phyloP scores from a whole-genome alignment of 2,113 vertebrate species.

The Callopanchax toddi region DNA sequence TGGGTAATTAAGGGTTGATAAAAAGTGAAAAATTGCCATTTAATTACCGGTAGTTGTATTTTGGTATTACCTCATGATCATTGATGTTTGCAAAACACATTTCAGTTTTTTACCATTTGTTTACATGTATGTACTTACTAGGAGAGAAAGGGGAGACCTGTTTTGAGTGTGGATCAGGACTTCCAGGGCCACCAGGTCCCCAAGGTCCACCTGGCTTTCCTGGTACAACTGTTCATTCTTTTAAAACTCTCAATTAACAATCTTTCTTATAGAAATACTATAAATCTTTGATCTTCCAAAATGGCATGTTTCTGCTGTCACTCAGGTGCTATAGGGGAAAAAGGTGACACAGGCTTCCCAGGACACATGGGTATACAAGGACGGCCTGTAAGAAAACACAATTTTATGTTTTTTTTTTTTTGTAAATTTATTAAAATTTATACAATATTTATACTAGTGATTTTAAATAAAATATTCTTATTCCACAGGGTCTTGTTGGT shows the following conservation, averaged over 20 bases:
- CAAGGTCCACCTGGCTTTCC: constrained; percentile 54
- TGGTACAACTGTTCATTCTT: constrained; percentile 47
- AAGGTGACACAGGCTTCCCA: constrained; percentile 61
- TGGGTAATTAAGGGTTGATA: constrained; percentile 17
- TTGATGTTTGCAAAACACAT: not conserved
- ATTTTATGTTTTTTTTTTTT: not conserved
- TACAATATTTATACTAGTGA: not conserved
- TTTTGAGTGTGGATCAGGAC: constrained; percentile 41
- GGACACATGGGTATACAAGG: constrained; percentile 78
- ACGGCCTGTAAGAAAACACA: constrained; percentile 63
- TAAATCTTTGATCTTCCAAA: not conserved
- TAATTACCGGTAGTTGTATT: not conserved
- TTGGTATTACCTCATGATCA: not conserved
- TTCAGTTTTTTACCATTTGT: not conserved
- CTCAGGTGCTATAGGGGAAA: constrained; percentile 56
- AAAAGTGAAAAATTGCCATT: not conserved
- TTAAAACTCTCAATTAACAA: not conserved
- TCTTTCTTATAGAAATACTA: not conserved
- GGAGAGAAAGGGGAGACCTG: constrained; percentile 66
- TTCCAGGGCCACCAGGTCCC: constrained; percentile 54
- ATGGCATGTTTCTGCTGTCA: not conserved
- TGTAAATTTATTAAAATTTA: no score
- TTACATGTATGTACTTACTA: constrained; percentile 19
- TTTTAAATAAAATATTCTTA: constrained; percentile 1
- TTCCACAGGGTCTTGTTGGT: constrained; percentile 81